Base-by-base conservation (phyloP, 2,888 invertebrate species). In the Zelleria hepariella region DNA sequence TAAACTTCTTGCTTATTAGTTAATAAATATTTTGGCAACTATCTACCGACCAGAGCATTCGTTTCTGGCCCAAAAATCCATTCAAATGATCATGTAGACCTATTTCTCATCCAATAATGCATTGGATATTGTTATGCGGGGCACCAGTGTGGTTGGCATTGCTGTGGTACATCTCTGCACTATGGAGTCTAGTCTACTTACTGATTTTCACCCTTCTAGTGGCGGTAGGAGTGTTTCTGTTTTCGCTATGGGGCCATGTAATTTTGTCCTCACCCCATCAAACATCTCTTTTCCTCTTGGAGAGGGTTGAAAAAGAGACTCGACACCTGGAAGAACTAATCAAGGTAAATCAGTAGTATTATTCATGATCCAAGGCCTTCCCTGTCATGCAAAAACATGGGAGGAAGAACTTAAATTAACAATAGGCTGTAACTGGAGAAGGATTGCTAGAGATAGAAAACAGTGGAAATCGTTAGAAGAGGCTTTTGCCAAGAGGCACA, bases 211-310 rank as follows among this genome's bases (percentile, higher is more conserved):
- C 77, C 68, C 51, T 74, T 61, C 76, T 77, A 60, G 61, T 85
- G 20, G 60, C 77, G 59, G 61, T 77, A 63, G 69, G 72, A 58
- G 74, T 81, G 58, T 83, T 86, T 65, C 68, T 74, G 20, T 72
- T 87, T 58, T 82, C 86, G 7, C 78, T 93, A 68, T 91, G 92
- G 89, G 90, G 93, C 62, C 92, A 93, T 73, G 82, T 92, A 59
- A 88, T 91, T 62, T 77, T 93, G 47, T 93, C 93, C 23, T 91
- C 93, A 20, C 91, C 91, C 55, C 91, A 93, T 73, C 91, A 92
- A 75, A 92, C 91, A 51, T 90, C 91, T 51, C 73, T 90, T 49
- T 91, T 91, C 70, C 71, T 89, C 62, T 75, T 91, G 61, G 90
- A 92, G 67, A 91, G 90, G 69, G 86, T 91, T 24, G 89, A 92